Conservation (phyloP, 1,140 invertebrate species). For the Riptortus pedestris region DNA sequence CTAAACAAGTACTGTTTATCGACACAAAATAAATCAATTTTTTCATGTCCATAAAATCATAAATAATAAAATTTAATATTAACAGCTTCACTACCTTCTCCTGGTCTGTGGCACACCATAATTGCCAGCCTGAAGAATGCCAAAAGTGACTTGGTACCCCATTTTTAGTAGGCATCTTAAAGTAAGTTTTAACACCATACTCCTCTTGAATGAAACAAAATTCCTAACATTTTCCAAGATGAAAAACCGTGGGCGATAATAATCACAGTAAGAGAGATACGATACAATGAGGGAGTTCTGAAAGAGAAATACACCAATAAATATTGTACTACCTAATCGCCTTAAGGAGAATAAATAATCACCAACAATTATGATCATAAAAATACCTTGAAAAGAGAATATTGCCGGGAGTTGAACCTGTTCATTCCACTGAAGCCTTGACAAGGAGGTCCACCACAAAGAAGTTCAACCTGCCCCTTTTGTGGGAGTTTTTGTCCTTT, state of each 20-base stretch:
- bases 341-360: not conserved
- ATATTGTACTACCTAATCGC: not conserved
- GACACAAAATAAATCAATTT: not conserved
- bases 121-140: slow-evolving; percentile 73
- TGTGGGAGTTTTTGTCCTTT: slow-evolving; percentile 56
- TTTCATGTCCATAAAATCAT: not conserved
- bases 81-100: slow-evolving; percentile 46
- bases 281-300: slow-evolving; percentile 75
- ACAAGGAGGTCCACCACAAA: slow-evolving; percentile 84
- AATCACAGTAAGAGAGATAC: slow-evolving; percentile 77
- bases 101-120: slow-evolving; percentile 78
- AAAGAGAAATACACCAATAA: slow-evolving; percentile 27
- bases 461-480: slow-evolving; percentile 70
- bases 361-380: not conserved
- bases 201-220: slow-evolving; percentile 68
- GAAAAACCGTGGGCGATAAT: slow-evolving; percentile 73
- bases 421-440: slow-evolving; percentile 89
- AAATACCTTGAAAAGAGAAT: slow-evolving; percentile 64
- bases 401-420: slow-evolving; percentile 75
- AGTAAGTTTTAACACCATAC: slow-evolving; percentile 72
- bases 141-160: slow-evolving; percentile 83
- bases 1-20: no score
- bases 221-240: slow-evolving; percentile 81
- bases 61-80: not conserved
- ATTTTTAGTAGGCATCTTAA: slow-evolving; percentile 65